Evolutionary conservation across 2,888 invertebrate genomes (phyloP).

Genomic region (Acleris literana): DNA sequence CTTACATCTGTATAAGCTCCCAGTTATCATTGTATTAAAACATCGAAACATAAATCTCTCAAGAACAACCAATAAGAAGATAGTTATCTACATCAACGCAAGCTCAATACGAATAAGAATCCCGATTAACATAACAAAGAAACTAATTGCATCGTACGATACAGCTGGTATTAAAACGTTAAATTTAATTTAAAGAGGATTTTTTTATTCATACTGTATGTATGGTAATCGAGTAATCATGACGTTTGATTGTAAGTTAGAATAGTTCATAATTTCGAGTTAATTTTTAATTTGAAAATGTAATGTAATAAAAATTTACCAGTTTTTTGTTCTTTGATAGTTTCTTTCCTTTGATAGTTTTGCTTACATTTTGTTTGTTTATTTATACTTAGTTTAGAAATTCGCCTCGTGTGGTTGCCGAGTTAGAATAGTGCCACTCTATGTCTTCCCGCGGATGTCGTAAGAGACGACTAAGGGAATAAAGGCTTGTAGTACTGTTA

Average conservation of each 20-base stretch:
- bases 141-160: constrained; percentile 44
- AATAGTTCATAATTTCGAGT: background rate
- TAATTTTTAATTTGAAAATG: background rate
- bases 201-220: constrained; percentile 30
- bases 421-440: too few species aligned
- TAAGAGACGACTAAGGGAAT: too few species aligned
- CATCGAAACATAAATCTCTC: constrained; percentile 43
- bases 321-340: too few species aligned
- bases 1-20: constrained; percentile 29
- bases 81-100: constrained; percentile 43
- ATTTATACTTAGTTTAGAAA: too few species aligned
- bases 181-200: constrained; percentile 33
- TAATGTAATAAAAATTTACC: too few species aligned
- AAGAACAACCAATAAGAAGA: constrained; percentile 45
- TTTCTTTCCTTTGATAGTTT: too few species aligned
- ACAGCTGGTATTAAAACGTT: constrained; percentile 36
- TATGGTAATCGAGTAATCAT: constrained; percentile 35
- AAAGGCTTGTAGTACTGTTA: too few species aligned
- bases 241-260: constrained; percentile 21
- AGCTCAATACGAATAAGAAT: constrained; percentile 43
- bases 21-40: constrained; percentile 35
- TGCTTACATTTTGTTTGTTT: too few species aligned
- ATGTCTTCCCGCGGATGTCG: too few species aligned
- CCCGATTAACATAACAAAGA: constrained; percentile 48
- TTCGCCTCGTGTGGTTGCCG: too few species aligned